phyloP scores from a whole-genome alignment of 2,113 vertebrate species.

The Onychostoma macrolepis region DNA sequence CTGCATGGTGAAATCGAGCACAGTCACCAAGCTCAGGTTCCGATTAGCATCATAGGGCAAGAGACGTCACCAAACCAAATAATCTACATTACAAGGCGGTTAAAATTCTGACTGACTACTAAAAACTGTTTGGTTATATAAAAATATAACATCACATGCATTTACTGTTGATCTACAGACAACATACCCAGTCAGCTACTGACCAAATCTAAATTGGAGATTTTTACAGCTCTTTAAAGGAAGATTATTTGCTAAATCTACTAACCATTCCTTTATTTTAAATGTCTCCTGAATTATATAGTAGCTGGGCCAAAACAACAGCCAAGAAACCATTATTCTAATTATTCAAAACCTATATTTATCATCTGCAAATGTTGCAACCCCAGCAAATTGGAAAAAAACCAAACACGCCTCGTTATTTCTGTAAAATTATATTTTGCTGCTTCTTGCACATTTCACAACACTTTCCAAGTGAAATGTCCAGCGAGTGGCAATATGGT shows the following conservation, averaged over 20 bases:
- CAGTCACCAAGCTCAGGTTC: not conserved
- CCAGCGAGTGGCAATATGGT: no score
- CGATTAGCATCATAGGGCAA: not conserved
- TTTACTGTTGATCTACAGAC: not conserved
- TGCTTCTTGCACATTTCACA: no score
- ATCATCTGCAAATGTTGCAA: not conserved
- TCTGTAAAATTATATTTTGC: not conserved
- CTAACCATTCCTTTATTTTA: not conserved
- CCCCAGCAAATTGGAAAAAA: not conserved
- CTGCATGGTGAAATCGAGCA: not conserved
- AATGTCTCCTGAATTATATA: not conserved
- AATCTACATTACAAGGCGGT: not conserved
- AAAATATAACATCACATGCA: not conserved
- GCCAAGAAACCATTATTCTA: no score
- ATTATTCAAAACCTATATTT: not conserved
- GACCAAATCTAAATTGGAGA: not conserved
- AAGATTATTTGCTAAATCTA: not conserved
- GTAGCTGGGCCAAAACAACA: not conserved
- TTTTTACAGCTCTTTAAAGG: not conserved
- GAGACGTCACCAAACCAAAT: not conserved
- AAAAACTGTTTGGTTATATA: not conserved
- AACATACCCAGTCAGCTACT: not conserved
- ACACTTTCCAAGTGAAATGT: no score
- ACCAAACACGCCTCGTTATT: not conserved
- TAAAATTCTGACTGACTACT: not conserved